phyloP scores from a whole-genome alignment of 2,113 vertebrate species.

The Pteronura brasiliensis region DNA sequence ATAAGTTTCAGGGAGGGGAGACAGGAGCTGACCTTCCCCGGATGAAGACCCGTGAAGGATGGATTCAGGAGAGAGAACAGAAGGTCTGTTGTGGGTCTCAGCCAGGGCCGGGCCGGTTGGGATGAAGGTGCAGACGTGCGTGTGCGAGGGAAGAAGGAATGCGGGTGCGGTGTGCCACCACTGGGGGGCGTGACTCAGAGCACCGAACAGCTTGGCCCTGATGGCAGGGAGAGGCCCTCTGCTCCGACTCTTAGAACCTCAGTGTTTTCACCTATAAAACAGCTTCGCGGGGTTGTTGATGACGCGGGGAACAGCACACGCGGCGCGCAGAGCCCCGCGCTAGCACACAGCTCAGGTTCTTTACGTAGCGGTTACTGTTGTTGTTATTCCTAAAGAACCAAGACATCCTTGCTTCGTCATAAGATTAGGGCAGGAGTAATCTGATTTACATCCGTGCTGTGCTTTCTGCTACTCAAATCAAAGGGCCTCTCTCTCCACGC shows the following conservation, averaged over 20 bases:
- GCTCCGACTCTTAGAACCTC: neutral
- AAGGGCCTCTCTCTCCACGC: neutral
- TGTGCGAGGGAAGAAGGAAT: no score
- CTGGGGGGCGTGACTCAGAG: fast-evolving
- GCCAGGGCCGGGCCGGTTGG: neutral
- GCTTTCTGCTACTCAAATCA: neutral
- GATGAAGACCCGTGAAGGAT: fast-evolving
- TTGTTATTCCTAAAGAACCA: neutral
- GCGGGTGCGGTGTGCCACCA: fast-evolving
- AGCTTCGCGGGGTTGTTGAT: neutral
- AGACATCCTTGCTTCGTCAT: neutral
- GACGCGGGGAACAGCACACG: fast-evolving
- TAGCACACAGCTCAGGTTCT: neutral
- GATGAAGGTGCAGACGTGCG: neutral
- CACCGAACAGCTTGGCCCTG: fast-evolving
- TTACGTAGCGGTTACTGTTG: neutral
- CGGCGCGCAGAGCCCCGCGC: neutral
- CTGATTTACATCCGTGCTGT: neutral
- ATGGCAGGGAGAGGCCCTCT: neutral
- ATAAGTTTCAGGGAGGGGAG: fast-evolving
- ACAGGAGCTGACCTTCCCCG: neutral
- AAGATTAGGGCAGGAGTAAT: neutral
- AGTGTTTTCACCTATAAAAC: neutral
- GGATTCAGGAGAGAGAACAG: fast-evolving
- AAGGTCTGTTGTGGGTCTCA: neutral